Evolutionary conservation across 2,113 vertebrate genomes (phyloP), one percentile per base, ranked within the genome.

Genomic region (Thamnophis sirtalis): DNA sequence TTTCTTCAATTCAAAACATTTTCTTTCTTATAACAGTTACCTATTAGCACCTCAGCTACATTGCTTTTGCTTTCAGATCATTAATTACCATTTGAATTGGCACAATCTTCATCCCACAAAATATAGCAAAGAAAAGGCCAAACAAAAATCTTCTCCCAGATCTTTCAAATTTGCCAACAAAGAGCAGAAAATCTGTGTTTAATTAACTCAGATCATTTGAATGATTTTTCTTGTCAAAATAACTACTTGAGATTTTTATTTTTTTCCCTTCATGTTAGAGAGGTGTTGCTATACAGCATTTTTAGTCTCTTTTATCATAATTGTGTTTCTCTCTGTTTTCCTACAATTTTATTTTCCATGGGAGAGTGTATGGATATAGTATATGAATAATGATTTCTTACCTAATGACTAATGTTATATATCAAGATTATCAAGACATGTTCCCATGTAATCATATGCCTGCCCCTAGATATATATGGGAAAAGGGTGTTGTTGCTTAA

Each of bases 41-140:
- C 68, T 80, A 80, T 53, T n/a, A 95, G 87, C 92, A 92, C 92
- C 91, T 94, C 21, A 94, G 94, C 92, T 95, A 94, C 94, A 94
- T 88, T 94, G 92, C 63, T 95, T 93, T 95, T 95, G 93, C 93
- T 94, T 89, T 96, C 95, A 95, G 93, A 96, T 96, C 94, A 94
- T 93, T 94, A 43, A 89, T 94, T 95, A 51, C 89, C 93, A 95
- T 91, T 93, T 94, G 89, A 91, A 60, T 90, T 95, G 90, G 92
- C 94, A 93, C 93, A 96, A 93, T 94, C 95, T 95, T 91, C 91
- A 0, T 92, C 95, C 94, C 96, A 95, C 95, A 95, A 95, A 95
- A 89, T 90, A 93, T 26, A 33, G 49, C 9, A 91, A 50, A 87
- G 8, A 85, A 58, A 60, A 84, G 56, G 9, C 84, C 24, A 86